phyloP scores from a whole-genome alignment of 2,797 vertebrate genomes.

The Periparus ater region DNA sequence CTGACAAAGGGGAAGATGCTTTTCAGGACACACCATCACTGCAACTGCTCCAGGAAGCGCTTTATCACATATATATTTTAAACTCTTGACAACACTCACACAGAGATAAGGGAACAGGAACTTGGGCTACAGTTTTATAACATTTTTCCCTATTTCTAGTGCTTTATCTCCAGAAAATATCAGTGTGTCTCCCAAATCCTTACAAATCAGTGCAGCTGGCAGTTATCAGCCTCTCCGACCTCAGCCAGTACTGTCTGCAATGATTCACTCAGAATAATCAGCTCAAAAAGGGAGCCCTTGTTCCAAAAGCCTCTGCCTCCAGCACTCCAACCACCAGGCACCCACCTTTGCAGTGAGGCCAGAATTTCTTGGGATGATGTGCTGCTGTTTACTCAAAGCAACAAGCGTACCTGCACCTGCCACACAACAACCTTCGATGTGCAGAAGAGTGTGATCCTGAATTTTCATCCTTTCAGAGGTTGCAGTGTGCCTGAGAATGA shows the following conservation, averaged over 20 bases:
- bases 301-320: background rate
- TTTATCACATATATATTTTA: background rate
- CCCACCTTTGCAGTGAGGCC: background rate
- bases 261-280: background rate
- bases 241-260: background rate
- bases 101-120: background rate
- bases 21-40: background rate
- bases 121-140: background rate
- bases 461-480: background rate
- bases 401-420: background rate
- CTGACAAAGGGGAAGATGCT: background rate
- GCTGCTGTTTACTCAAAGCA: background rate
- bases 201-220: background rate
- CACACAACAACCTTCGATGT: rapidly evolving
- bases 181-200: background rate
- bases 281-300: background rate
- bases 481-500: background rate
- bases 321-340: background rate
- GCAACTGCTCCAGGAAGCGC: background rate
- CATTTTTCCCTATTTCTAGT: background rate
- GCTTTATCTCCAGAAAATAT: conserved; percentile 19
- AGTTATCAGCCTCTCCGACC: background rate
- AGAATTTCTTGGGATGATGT: background rate
- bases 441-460: rapidly evolving
- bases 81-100: conserved; percentile 6